Conservation (phyloP, 2,888 invertebrate genomes). For the Diaperis boleti region DNA sequence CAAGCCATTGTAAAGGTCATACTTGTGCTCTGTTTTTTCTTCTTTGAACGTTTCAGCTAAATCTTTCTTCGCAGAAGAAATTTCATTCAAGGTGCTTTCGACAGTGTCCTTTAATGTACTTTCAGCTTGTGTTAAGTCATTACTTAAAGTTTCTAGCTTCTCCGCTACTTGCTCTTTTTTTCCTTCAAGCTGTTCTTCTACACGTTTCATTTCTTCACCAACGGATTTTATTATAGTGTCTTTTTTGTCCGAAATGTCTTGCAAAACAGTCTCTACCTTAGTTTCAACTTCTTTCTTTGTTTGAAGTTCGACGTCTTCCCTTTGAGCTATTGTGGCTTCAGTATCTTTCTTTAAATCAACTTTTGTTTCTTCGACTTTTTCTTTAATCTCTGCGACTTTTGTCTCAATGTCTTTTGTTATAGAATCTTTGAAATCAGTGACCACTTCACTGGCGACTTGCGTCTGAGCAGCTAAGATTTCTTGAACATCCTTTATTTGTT, state of each 20-base stretch:
- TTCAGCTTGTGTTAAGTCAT: conserved; percentile 6
- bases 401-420: conserved; percentile 16
- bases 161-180: conserved; percentile 23
- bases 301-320: conserved; percentile 63
- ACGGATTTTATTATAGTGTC: conserved; percentile 31
- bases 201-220: conserved; percentile 14
- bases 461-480: conserved; percentile 8
- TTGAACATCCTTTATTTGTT: conserved; percentile 17
- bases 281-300: conserved; percentile 58
- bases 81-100: conserved; percentile 8
- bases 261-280: conserved; percentile 25
- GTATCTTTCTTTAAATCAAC: conserved; percentile 27
- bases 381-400: conserved; percentile 17
- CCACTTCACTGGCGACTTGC: conserved; percentile 20
- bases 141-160: conserved; percentile 21
- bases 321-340: conserved; percentile 16
- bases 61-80: conserved; percentile 47
- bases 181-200: conserved; percentile 27
- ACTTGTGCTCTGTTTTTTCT: conserved; percentile 29
- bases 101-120: conserved; percentile 12
- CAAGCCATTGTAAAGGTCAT: conserved; percentile 30
- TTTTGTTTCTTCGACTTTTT: conserved; percentile 27
- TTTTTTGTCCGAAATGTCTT: conserved; percentile 38
- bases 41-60: conserved; percentile 44
- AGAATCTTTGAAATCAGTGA: conserved; percentile 25